These are phyloP conservation scores for Temnothorax ravouxi DNA, from an alignment of 2,888 invertebrate species.

Conservation along the genomic window DNA sequence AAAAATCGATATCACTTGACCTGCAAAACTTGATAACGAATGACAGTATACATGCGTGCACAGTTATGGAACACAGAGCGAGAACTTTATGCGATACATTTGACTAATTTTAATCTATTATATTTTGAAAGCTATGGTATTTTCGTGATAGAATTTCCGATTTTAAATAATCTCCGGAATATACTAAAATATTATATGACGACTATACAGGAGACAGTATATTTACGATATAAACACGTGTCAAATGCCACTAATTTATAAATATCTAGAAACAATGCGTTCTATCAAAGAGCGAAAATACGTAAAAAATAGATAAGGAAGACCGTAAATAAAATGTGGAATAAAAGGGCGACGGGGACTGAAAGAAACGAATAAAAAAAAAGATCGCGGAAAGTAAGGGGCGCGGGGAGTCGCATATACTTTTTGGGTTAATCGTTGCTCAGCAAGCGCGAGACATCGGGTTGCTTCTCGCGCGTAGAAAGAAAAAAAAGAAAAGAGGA, in stretches of 20 bases:
- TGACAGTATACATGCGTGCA: neutral
- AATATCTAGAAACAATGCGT: neutral
- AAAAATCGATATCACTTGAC: too few species aligned
- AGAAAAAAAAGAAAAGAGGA: constrained; percentile 55
- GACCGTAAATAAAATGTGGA: constrained; percentile 50
- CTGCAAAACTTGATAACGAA: too few species aligned
- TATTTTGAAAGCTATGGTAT: neutral
- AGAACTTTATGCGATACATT: neutral
- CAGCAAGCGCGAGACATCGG: constrained; percentile 80
- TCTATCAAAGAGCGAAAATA: constrained; percentile 15
- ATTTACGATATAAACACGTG: neutral
- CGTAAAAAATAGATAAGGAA: constrained; percentile 37
- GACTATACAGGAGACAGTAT: neutral
- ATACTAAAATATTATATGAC: neutral
- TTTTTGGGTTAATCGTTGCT: constrained; percentile 82
- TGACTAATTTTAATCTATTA: neutral
- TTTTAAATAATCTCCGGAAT: neutral
- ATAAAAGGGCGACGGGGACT: neutral
- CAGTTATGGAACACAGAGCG: neutral
- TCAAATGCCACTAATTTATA: neutral
- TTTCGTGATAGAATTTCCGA: neutral
- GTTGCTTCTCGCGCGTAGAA: constrained; percentile 74
- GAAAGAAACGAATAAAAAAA: constrained; percentile 36
- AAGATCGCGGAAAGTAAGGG: constrained; percentile 42
- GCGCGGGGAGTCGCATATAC: constrained; percentile 69